A percentile compares a stretch with the other conserved stretches of the same genome.
phyloP scores from a whole-genome alignment of 2,888 invertebrate genomes.

The Xestia c-nigrum region DNA sequence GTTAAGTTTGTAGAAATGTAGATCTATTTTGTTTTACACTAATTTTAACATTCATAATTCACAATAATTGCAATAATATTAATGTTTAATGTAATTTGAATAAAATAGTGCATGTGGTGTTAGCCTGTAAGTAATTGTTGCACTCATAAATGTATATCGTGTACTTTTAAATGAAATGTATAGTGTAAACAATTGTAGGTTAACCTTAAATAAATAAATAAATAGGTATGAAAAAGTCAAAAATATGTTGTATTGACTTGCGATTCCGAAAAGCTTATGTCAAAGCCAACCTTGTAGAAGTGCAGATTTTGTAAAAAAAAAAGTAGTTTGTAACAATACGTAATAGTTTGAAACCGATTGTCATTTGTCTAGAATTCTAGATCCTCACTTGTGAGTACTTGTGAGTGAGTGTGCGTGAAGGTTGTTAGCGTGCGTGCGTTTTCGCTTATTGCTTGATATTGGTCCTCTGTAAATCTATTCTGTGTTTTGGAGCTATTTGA shows the following conservation, averaged over 20 bases:
- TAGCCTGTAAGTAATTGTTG: no score
- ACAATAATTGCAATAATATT: no score
- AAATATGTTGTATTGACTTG: neutral
- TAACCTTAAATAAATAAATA: no score
- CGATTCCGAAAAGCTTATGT: neutral
- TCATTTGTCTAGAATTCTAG: neutral
- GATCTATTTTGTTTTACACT: no score
- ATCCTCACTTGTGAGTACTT: neutral
- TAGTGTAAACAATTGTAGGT: no score
- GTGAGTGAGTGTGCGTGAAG: neutral
- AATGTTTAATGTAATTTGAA: no score
- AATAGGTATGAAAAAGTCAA: neutral
- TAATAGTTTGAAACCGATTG: neutral
- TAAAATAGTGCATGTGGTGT: no score
- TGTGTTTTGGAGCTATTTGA: slow-evolving; percentile 25
- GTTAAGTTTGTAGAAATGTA: no score
- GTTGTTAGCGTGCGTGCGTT: neutral
- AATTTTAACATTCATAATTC: no score
- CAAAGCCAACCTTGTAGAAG: neutral
- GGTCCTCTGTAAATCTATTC: neutral
- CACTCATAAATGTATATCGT: no score
- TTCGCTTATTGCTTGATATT: neutral
- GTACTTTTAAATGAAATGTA: no score
- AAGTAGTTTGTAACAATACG: neutral
- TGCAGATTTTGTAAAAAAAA: neutral